Base-by-base conservation (phyloP, 2,888 invertebrate genomes). In the Ctena decussata region DNA sequence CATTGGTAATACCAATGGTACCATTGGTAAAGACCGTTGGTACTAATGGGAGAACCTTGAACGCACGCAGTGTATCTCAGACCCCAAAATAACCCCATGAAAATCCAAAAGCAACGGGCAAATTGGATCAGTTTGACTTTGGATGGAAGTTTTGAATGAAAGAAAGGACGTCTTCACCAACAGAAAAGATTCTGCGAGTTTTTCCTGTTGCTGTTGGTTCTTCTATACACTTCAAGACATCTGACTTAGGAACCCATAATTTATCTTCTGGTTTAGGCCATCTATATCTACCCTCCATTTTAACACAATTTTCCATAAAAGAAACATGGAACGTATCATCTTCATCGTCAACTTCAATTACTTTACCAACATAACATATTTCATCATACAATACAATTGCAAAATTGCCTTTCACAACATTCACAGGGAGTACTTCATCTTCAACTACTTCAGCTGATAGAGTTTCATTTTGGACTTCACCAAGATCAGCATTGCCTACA, bases 251-350 rank as follows among this genome's bases (percentile, higher is more conserved):
- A 27, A 78, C 15, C 82, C 82, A 85, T 65, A 82, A 76, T 32
- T 76, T 85, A 53, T 80, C 85, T 60, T 44, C 70, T 11, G 41
- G 57, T 65, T 49, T 69, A 12, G 80, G 85, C 82, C 80, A 82
- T n/a, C 79, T 82, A 27, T 65, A 85, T 3, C 69, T 71, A 21
- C 74, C 65, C 21, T 41, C 46, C 8, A 57, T 44, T 60, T 86
- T 82, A 1, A 39, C 75, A 65, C 71, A 76, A 18, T 71, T 53
- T 30, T 81, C 76, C 81, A 84, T 81, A 44, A 71, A 80, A 27
- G 44, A 75, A 3, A 89, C 39, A 44, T 86, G 53, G 30, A 77
- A 37, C n/a, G 77, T 75, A 53, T 71, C 32, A 65, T 77, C 80
- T 27, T 76, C 76, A 21, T 73, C 53, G 49, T 82, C 77, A 32